A percentile compares a stretch with the other conserved stretches of the same genome.
phyloP scores from a whole-genome alignment of 2,797 vertebrate species.

The Clarias fuscus region DNA sequence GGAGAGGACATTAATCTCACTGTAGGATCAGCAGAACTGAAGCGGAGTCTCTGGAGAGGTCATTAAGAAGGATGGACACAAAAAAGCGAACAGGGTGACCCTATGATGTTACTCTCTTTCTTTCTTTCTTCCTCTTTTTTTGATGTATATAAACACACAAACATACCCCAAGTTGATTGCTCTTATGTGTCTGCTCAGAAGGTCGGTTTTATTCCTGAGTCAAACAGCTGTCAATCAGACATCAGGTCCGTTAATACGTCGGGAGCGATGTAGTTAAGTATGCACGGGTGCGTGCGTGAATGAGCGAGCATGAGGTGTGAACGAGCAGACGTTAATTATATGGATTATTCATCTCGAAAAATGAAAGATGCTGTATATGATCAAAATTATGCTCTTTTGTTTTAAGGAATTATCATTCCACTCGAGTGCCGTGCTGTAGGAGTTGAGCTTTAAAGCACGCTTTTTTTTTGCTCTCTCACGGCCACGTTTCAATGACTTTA shows the following conservation, averaged over 20 bases:
- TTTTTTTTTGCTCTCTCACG: not conserved
- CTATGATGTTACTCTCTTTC: constrained; percentile 2
- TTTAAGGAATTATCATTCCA: not conserved
- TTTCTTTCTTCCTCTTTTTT: not conserved
- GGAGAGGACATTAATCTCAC: constrained; percentile 45
- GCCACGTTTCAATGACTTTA: too few relatives aligned
- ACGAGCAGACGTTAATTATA: not conserved
- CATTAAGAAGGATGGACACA: constrained; percentile 40
- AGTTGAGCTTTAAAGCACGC: not conserved
- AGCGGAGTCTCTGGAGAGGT: constrained; percentile 45
- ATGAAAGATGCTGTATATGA: not conserved
- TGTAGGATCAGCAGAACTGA: constrained; percentile 39
- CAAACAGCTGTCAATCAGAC: not conserved
- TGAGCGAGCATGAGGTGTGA: not conserved
- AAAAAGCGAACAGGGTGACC: constrained; percentile 30
- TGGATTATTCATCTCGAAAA: not conserved
- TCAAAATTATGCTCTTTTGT: not conserved
- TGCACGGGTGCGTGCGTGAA: not conserved
- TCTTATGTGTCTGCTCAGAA: not conserved
- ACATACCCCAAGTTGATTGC: not conserved
- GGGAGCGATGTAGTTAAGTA: not conserved
- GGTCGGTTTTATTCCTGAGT: not conserved
- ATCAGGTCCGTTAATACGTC: not conserved
- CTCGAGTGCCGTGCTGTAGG: not conserved
- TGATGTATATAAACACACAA: not conserved